Percentiles rank a stretch among this genome's conserved stretches.
These are phyloP conservation scores for Chloroceryle amazona DNA, from an alignment of 2,797 vertebrate genomes.

Conservation along the genomic window DNA sequence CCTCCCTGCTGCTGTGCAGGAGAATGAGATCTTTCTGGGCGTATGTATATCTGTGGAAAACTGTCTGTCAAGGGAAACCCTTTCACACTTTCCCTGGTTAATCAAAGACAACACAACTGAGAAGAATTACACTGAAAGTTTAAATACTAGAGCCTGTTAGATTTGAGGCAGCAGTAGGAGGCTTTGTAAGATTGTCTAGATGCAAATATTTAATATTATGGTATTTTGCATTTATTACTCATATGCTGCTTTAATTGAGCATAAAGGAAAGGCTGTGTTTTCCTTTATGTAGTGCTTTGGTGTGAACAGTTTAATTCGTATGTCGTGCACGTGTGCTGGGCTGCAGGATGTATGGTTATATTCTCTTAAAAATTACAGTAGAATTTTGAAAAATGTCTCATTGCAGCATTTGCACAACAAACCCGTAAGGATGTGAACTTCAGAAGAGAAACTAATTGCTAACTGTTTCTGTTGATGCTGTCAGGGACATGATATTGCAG, in stretches of 20 bases:
- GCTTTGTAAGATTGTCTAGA: conserved; percentile 47
- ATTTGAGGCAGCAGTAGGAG: conserved; percentile 48
- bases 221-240: conserved; percentile 43
- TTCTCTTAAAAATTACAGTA: conserved; percentile 13
- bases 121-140: conserved; percentile 63
- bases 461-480: not conserved
- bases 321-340: not conserved
- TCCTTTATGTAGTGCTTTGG: not conserved
- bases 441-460: not conserved
- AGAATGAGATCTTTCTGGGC: conserved; percentile 36
- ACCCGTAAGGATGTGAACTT: not conserved
- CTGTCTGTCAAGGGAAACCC: conserved; percentile 43
- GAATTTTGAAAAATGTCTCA: not conserved
- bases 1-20: not conserved
- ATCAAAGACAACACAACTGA: conserved; percentile 64
- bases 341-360: not conserved
- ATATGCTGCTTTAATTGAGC: conserved; percentile 27
- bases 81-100: conserved; percentile 38
- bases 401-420: not conserved
- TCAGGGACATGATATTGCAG: not conserved
- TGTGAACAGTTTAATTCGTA: not conserved
- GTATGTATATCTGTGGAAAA: not conserved
- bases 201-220: conserved; percentile 38
- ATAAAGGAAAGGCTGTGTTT: not conserved
- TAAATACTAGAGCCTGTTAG: conserved; percentile 53